Evolutionary conservation across 1,140 invertebrate genomes (phyloP).

Genomic region (Musca domestica): DNA sequence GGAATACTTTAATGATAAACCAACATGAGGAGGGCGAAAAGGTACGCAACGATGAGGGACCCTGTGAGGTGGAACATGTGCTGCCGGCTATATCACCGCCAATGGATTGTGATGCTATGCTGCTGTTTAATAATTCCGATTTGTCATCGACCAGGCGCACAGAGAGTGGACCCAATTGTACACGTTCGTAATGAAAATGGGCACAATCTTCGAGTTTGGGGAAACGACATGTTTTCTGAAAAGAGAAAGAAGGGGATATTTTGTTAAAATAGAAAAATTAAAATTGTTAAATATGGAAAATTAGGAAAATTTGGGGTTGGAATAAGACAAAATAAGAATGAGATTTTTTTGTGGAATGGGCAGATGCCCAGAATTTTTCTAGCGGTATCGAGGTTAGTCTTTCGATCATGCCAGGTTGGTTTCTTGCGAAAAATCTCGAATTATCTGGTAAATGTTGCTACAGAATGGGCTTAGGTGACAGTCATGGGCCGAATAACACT

Average conservation of each 20-base stretch:
- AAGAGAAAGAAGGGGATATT: no score
- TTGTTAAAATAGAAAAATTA: conserved; percentile 3
- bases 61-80: conserved; percentile 2
- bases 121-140: conserved; percentile 48
- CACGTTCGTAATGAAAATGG: conserved; percentile 97
- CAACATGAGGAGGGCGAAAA: conserved; percentile 48
- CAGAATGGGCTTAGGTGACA: no score
- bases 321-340: not conserved
- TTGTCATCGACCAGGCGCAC: conserved; percentile 59
- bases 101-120: conserved; percentile 51
- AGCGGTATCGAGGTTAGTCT: no score
- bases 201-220: conserved; percentile 95
- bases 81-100: conserved; percentile 43
- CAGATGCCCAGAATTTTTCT: no score
- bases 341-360: no score
- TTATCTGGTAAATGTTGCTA: no score
- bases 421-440: no score
- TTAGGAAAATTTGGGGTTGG: no score
- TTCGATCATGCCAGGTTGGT: no score
- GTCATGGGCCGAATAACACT: no score
- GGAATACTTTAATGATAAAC: conserved; percentile 52
- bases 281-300: not conserved
- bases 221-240: conserved; percentile 62
- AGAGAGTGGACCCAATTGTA: conserved; percentile 76
- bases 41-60: conserved; percentile 30